Base-by-base conservation (phyloP, 37 sponge, comb jelly and placozoan species). In the Halichondria panicea region DNA sequence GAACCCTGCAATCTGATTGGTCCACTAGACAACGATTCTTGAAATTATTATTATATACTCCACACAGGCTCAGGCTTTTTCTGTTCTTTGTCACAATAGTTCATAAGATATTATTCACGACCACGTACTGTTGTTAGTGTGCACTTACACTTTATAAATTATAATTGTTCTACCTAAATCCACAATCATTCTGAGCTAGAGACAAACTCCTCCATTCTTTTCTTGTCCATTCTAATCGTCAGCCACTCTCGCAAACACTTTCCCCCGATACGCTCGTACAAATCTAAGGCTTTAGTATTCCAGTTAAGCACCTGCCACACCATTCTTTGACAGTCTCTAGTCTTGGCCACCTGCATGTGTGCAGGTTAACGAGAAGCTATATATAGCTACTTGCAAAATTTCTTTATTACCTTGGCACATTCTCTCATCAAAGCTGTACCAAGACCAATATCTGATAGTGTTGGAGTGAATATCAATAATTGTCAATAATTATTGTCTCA, bases 361-460 rank as follows among this genome's bases (percentile, higher is more conserved):
- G n/a, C 59, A 58, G 59, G 21, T 24, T 6, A 8, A 8, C 41
- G 36, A 1, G n/a, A n/a, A n/a, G n/a, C n/a, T n/a, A n/a, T n/a
- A n/a, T n/a, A n/a, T n/a, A n/a, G n/a, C n/a, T 48, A 48, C 52
- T 24, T n/a, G n/a, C n/a, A n/a, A n/a, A n/a, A n/a, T n/a, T 28
- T 6, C 59, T 22, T 58, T 7, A 24, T 58, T 30, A 58, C 59
- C 59, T 58, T 58, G 21, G 59, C 59, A 58, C 59, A 58, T 30
- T 58, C 59, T 58, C 25, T 24, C 59, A 58, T 58, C 6, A 58
- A 30, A 58, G 59, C 59, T 58, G 59, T 21, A 28, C 59, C 59
- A 58, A 58, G 21, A 15, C 59, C 59, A 58, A 7, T 24, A 18
- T 58, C 59, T 58, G n/a, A n/a, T n/a, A n/a, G n/a, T 8, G n/a